Evolutionary conservation across 2,888 invertebrate genomes (phyloP).

Genomic region (Leucophenga maculata): DNA sequence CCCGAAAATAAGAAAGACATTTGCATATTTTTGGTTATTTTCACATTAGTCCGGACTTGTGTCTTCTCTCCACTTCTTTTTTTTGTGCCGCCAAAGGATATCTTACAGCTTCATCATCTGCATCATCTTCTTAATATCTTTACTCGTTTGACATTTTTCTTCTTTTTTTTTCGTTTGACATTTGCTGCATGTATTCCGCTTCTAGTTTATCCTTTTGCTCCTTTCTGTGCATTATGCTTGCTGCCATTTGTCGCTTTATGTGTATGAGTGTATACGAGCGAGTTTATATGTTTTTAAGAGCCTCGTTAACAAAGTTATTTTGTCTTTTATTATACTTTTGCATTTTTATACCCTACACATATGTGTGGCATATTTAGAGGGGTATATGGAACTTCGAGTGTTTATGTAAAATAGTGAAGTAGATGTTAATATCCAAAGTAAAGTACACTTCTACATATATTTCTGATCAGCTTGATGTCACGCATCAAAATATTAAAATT

Average conservation of each 20-base stretch:
- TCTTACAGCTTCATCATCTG: too few species aligned
- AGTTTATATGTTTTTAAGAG: slow-evolving; percentile 54
- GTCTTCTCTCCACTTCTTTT: neutral
- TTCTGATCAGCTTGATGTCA: too few species aligned
- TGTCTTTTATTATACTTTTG: slow-evolving; percentile 58
- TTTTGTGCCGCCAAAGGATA: too few species aligned
- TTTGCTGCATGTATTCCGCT: neutral
- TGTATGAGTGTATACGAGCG: too few species aligned
- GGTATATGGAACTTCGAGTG: too few species aligned
- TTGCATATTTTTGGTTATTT: slow-evolving; percentile 26
- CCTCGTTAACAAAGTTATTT: slow-evolving; percentile 65
- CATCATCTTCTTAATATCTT: too few species aligned
- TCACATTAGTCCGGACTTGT: neutral
- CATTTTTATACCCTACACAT: slow-evolving; percentile 30
- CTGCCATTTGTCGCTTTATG: slow-evolving; percentile 18
- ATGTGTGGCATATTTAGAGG: too few species aligned
- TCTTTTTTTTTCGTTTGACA: neutral
- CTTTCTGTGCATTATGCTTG: slow-evolving; percentile 4
- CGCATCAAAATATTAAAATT: too few species aligned
- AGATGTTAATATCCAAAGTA: too few species aligned
- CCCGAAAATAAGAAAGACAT: slow-evolving; percentile 7
- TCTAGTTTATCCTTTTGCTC: neutral
- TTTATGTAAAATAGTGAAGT: too few species aligned
- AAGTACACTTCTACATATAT: too few species aligned
- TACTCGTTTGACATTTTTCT: neutral